These are phyloP conservation scores for Pollenia labialis DNA, from an alignment of 2,888 invertebrate genomes.

Conservation along the genomic window DNA sequence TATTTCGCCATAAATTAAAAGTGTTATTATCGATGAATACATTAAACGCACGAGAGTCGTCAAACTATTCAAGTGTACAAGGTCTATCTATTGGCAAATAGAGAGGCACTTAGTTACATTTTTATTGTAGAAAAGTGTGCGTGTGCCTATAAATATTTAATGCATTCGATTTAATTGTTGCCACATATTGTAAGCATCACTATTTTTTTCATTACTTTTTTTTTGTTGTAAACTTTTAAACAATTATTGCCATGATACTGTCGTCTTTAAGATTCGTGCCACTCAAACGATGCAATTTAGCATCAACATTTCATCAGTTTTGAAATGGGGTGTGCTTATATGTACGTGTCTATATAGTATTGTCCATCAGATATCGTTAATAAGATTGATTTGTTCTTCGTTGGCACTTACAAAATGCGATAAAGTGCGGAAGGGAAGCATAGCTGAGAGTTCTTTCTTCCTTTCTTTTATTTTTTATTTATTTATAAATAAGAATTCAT, in stretches of 20 bases:
- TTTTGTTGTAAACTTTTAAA: conserved; percentile 17
- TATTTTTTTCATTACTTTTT: neutral
- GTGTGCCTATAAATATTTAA: conserved; percentile 2
- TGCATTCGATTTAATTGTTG: conserved; percentile 64
- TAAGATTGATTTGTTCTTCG: conserved; percentile 56
- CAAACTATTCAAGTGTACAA: conserved; percentile 61
- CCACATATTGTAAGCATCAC: conserved; percentile 66
- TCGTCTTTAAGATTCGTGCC: conserved; percentile 22
- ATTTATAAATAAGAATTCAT: neutral
- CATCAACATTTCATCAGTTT: conserved; percentile 58
- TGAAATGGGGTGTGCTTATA: conserved; percentile 48
- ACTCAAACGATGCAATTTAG: conserved; percentile 57
- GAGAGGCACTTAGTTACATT: conserved; percentile 15
- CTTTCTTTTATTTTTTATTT: neutral
- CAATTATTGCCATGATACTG: conserved; percentile 50
- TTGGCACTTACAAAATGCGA: conserved; percentile 38
- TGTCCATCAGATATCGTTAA: conserved; percentile 48
- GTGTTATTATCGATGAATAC: conserved; percentile 44
- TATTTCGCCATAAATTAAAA: conserved; percentile 37
- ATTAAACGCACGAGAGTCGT: conserved; percentile 45
- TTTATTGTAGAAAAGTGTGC: neutral
- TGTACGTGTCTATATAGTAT: conserved; percentile 19
- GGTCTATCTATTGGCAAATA: conserved; percentile 59
- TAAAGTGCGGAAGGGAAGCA: conserved; percentile 26
- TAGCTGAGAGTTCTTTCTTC: neutral